Evolutionary conservation across 2,113 vertebrate species (phyloP), one percentile per base, ranked within the genome.

Genomic region (Pedetes capensis): DNA sequence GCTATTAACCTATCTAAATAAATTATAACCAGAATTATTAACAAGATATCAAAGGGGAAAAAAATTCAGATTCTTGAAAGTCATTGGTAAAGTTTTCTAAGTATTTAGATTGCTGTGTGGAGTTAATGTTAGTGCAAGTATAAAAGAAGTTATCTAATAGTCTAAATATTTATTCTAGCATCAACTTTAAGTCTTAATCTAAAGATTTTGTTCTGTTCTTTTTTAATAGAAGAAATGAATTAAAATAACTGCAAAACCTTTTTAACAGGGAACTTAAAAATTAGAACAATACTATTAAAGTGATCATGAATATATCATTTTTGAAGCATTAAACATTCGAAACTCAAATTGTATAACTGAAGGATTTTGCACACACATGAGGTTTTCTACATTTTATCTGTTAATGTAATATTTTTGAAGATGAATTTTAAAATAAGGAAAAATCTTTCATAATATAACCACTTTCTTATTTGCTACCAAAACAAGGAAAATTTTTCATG

Each of bases 401-500:
- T 93, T 97, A 96, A 94, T 97, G 82, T 96, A 83, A 57, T 89
- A 94, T 89, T 42, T 97, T 0, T 42, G 47, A 97, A 93, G 82
- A n/a, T 44, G 95, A 93, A 93, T 63, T 89, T 94, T 91, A 8
- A 95, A 95, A 91, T 49, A 92, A 87, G 94, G 81, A 90, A 97
- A 95, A 94, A 83, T 42, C 61, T 94, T 96, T 97, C 97, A 97
- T 96, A 89, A 94, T 86, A 97, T 0, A 0, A 97, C 93, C 91
- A 97, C 71, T 95, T 95, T 96, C 81, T 97, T 87, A 97, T 95
- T 95, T 95, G 81, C 88, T 94, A 97, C 64, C 93, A 96, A 98
- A 98, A 96, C 89, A 94, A 96, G 68, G 79, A 72, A 97, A 95
- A 96, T 95, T 98, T 98, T 97, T 29, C 95, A 94, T 92, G 55